Conservation (phyloP, 2,113 vertebrate genomes). For the Callionymus lyra region DNA sequence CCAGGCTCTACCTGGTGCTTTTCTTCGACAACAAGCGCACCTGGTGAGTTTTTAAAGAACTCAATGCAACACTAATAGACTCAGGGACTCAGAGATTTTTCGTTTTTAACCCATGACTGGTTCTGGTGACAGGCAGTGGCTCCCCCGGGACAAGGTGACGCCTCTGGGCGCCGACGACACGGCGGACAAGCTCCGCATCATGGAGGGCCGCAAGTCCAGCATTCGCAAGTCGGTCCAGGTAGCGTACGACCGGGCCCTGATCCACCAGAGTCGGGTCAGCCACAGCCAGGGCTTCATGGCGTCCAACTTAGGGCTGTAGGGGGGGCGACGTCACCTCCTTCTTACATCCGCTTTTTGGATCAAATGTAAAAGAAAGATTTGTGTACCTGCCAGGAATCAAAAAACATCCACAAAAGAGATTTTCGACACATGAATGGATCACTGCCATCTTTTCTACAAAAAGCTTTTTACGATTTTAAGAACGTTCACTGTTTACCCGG, state of each 20-base stretch:
- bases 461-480: slow-evolving; percentile 83
- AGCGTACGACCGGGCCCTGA: slow-evolving; percentile 92
- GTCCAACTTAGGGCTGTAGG: slow-evolving; percentile 75
- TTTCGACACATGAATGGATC: slow-evolving; percentile 68
- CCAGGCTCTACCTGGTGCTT: slow-evolving; percentile 92
- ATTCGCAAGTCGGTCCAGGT: slow-evolving; percentile 97
- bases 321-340: slow-evolving; percentile 9
- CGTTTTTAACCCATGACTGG: too few relatives aligned
- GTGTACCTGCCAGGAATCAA: slow-evolving; percentile 50
- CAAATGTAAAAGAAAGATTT: slow-evolving; percentile 30
- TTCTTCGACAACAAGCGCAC: slow-evolving; percentile 99
- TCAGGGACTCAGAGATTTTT: too few relatives aligned
- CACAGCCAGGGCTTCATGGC: slow-evolving; percentile 79
- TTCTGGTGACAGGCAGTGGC: slow-evolving; percentile 99
- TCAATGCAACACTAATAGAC: too few relatives aligned
- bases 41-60: slow-evolving; percentile 70
- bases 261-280: slow-evolving; percentile 85
- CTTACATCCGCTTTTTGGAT: slow-evolving; percentile 17
- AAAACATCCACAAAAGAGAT: slow-evolving; percentile 41
- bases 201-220: slow-evolving; percentile 93
- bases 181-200: slow-evolving; percentile 89
- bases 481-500: slow-evolving; percentile 71
- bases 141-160: slow-evolving; percentile 85
- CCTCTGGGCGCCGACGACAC: slow-evolving; percentile 87
- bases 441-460: slow-evolving; percentile 92